Evolutionary conservation across 1,140 invertebrate species (phyloP), one percentile per base, ranked within the genome.

Genomic region (Pseudomyrmex pallidus): DNA sequence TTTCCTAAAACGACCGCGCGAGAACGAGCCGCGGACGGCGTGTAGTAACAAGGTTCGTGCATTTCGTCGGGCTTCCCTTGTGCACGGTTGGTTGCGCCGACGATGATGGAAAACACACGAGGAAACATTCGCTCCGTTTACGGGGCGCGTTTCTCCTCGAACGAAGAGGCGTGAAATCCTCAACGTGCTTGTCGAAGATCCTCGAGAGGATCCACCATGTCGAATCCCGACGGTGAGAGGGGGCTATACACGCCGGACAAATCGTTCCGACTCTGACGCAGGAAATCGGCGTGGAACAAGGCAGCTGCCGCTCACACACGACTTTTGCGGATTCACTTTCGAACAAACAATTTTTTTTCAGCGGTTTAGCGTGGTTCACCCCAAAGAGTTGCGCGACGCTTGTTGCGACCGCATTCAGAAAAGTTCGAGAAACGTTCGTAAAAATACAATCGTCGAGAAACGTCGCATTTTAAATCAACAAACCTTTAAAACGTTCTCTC

Each of bases 151-250:
- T 35, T 50, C 57, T 83, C 48, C 61, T 89, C 74, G 74, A 52
- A 35, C 35, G 25, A n/a, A 89, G 88, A 88, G 87, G 85, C 88
- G 87, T 89, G 83, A 89, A 89, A 89, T 87, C 77, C 63, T 87
- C 64, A 35, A 35, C 48, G 77, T 56, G 70, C 61, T 76, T 25
- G 25, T 63, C 61, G 67, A 70, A 63, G 13, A 80, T 84, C 22
- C 22, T 74, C 61, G 50, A 48, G 59, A 67, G 35, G 83, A 80
- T 76, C 70, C 63, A 54, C 66, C 82, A 76, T 89, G 66, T 78
- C 88, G 74, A 89, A 89, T 89, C 64, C 20, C 73, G 17, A 84
- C 44, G 46, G 77, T 54, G 74, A 63, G 64, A 22, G 61, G 56
- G 56, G 35, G 73, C n/a, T 52, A 25, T 25, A 12, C 15, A 17